phyloP scores from a whole-genome alignment of 2,113 vertebrate species.

The Peucedramus taeniatus region DNA sequence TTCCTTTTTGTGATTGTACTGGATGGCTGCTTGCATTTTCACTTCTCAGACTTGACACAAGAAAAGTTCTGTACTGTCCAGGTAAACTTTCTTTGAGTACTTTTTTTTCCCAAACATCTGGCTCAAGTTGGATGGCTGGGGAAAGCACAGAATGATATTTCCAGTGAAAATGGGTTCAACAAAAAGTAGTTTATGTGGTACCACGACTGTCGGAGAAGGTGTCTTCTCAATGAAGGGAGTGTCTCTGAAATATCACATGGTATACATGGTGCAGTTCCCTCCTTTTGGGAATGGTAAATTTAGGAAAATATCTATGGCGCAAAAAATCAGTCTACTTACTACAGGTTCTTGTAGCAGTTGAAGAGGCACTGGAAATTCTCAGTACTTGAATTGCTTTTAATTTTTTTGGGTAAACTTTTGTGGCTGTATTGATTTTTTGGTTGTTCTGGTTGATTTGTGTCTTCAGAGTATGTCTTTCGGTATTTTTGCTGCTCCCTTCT shows the following conservation, averaged over 20 bases:
- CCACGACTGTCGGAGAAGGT: not conserved
- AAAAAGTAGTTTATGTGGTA: not conserved
- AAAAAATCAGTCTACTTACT: not conserved
- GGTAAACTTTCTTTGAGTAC: not conserved
- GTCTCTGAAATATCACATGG: not conserved
- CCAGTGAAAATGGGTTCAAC: not conserved
- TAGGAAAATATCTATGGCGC: fast-evolving
- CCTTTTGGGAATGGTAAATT: not conserved
- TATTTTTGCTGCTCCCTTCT: not conserved
- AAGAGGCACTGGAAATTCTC: not conserved
- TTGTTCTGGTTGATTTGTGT: not conserved
- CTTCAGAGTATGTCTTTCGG: not conserved
- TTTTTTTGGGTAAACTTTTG: not conserved
- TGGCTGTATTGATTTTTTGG: not conserved
- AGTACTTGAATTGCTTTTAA: not conserved
- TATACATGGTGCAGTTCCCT: not conserved
- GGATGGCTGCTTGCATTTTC: not conserved
- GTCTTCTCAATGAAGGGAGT: not conserved
- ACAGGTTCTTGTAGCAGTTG: not conserved
- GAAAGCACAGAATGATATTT: not conserved
- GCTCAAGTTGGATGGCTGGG: not conserved
- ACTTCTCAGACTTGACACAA: not conserved
- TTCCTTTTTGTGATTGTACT: not conserved
- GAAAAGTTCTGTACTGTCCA: not conserved
- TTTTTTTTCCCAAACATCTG: not conserved